Evolutionary conservation across 2,797 vertebrate genomes (phyloP), one percentile per base, ranked within the genome.

Genomic region (Catostomus latipinnis): DNA sequence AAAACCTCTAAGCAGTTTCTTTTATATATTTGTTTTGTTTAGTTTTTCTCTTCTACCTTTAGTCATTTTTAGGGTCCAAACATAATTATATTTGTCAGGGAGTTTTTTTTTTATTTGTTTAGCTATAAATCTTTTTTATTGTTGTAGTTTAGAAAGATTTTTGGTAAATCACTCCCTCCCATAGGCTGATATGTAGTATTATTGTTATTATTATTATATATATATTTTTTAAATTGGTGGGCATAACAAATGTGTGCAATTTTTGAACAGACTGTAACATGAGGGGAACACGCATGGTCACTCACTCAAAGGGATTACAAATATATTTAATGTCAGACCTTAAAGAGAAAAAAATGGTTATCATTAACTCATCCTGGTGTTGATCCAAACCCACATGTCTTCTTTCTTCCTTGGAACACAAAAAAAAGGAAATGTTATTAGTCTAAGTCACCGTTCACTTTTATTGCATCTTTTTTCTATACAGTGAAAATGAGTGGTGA

Each of bases 21-120:
- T 74, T 71, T 86, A 84, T 88, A 79, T 94, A 92, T 73, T 85
- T 82, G 14, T 82, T 84, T 89, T 92, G 87, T 91, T 84, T 89
- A 92, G 87, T 91, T 93, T 53, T 22, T 75, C 48, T 60, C 18
- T 73, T 52, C 54, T 72, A 48, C 67, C 68, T 82, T 66, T 73
- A 82, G 82, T 90, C 69, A 88, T 91, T 91, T 92, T 90, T 88
- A 91, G 34, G 70, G 79, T 71, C 84, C 76, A 82, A 81, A 84
- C 73, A 53, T 71, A 18, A 74, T 71, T 13, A 54, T 50, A 8
- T 73, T 68, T 68, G 22, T 66, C 76, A 43, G 58, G 63, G 71
- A 67, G 49, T 66, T 66, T 46, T 63, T 46, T 62, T 78, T 61
- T 13, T 76, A 14, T 74, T 43, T 79, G 60, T 63, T 61, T 10